phyloP scores from a whole-genome alignment of 2,113 vertebrate species.

The Syrrhaptes paradoxus region DNA sequence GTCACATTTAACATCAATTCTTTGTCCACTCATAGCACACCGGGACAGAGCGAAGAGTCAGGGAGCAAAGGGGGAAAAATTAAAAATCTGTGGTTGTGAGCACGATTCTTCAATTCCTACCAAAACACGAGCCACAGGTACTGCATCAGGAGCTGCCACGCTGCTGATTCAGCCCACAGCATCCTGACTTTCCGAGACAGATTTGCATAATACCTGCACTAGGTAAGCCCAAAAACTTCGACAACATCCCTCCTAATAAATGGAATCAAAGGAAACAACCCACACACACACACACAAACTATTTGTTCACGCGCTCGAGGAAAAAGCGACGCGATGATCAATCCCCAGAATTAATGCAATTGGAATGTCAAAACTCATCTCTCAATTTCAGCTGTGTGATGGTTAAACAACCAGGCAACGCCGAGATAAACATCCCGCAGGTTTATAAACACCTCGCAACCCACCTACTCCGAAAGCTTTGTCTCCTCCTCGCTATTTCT shows the following conservation, averaged over 20 bases:
- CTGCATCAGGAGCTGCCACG: not conserved
- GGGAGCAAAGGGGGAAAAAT: slow-evolving; percentile 37
- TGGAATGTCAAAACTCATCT: slow-evolving; percentile 1
- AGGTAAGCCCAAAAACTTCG: not conserved
- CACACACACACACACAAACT: not conserved
- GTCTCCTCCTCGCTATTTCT: not conserved
- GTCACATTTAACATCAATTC: slow-evolving; percentile 4
- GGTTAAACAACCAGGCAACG: not conserved
- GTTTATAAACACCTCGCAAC: not conserved
- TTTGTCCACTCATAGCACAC: not conserved
- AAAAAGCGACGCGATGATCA: not conserved
- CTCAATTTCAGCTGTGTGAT: not conserved
- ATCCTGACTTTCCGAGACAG: not conserved
- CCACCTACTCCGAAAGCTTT: not conserved
- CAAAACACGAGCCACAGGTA: not conserved
- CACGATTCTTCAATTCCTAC: slow-evolving; percentile 9
- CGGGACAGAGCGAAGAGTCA: accelerated
- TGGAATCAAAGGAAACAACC: not conserved
- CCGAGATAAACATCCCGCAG: not conserved
- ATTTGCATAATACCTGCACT: not conserved
- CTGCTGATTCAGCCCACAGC: not conserved
- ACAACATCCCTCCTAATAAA: not conserved
- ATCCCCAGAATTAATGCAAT: not conserved
- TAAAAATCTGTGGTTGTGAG: not conserved
- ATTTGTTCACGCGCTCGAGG: not conserved